Evolutionary conservation across 2,797 vertebrate species (phyloP), one percentile per base, ranked within the genome.

Genomic region (Columba guinea): DNA sequence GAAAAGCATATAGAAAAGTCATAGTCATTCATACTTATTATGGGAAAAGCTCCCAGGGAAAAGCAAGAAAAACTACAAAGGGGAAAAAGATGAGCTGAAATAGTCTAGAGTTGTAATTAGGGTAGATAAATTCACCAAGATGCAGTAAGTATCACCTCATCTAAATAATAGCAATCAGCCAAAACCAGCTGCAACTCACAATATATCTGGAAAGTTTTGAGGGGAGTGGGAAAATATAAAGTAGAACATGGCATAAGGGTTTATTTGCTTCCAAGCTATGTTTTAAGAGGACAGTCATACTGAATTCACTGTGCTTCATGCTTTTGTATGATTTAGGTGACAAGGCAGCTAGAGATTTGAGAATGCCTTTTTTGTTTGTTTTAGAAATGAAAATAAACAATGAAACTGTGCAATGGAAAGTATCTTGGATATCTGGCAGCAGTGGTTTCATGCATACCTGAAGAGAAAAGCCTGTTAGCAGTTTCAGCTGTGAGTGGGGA

Each of bases 311-410:
- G 11, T 49, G 18, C 64, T 86, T 84, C 11, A 30, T 59, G 69
- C 8, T 84, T 70, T 64, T 70, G 5, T 60, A 9, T 64, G 17
- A 60, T 59, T 89, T 68, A 41, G 41, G 13, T 65, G 59, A 55
- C 23, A 89, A 62, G 21, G 28, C 51, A 94, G 32, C 24, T 74
- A 68, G 44, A 39, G 37, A 8, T 88, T 90, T 84, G 68, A 68
- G 56, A 55, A 48, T 4, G 37, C 55, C 39, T 55, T 63, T 96
- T 34, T 87, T 95, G 48, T 94, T 75, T 89, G 52, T 49, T 80
- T 89, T 93, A 88, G 76, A 90, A 84, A 83, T 73, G 18, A 90
- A 90, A 91, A 28, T 30, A 77, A 86, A 41, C 46, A 83, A 12
- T 70, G 56, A 52, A 93, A 71, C 28, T 63, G 11, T 85, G 44